A percentile compares a stretch with the other conserved stretches of the same genome.
Conservation (phyloP, 2,113 vertebrate species). For the Oreotrochilus melanogaster region DNA sequence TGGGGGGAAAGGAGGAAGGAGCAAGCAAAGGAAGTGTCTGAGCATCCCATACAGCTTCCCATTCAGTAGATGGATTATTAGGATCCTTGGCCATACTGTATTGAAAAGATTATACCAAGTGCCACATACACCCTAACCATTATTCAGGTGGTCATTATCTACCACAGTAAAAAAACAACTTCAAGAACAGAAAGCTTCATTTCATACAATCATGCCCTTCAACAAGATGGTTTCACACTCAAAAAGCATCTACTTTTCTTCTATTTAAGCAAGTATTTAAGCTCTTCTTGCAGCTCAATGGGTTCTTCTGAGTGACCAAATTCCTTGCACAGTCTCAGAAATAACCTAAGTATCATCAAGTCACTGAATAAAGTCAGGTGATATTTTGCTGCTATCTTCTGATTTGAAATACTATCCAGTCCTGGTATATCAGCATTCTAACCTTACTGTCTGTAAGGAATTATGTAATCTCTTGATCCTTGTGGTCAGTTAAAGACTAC, state of each 20-base stretch:
- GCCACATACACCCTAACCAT: neutral
- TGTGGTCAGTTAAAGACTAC: neutral
- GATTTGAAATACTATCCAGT: neutral
- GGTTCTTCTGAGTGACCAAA: neutral
- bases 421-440: neutral
- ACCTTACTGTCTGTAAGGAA: neutral
- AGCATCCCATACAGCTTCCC: neutral
- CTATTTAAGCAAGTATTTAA: neutral
- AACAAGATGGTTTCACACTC: neutral
- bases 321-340: neutral
- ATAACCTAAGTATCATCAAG: neutral
- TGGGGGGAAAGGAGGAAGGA: rapidly evolving
- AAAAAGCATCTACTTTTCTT: neutral
- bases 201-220: neutral
- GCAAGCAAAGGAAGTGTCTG: neutral
- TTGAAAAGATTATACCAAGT: neutral
- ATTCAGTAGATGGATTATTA: neutral
- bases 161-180: neutral
- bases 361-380: neutral
- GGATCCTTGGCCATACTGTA: neutral
- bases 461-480: neutral
- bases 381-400: neutral
- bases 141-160: neutral
- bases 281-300: neutral
- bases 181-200: neutral